Base-by-base conservation (phyloP, 2,888 invertebrate species). In the Leptinotarsa juncta region DNA sequence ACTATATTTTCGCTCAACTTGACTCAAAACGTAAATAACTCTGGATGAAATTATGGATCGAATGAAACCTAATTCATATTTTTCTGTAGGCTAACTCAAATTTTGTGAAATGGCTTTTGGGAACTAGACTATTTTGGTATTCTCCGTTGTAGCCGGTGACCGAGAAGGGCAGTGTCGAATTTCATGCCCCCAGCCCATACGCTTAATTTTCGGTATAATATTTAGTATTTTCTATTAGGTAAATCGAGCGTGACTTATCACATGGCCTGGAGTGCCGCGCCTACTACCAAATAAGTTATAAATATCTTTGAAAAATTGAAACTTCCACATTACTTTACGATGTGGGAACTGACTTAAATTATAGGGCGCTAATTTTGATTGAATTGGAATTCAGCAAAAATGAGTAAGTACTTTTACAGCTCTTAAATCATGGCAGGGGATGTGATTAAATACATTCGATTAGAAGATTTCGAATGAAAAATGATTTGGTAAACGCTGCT, bases 281-380 rank as follows among this genome's bases (percentile, higher is more conserved):
- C 84, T 83, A 81, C 84, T 82, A 79, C 83, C 83, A 84, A 87
- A 86, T 87, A 87, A 87, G 87, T 87, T 87, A 87, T 87, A 87
- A 86, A 86, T 87, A 84, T 62, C 62, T 62, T 62, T n/a, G 62
- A 16, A 62, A 62, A 62, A 62, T 62, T 62, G 62, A 86, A 85
- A 87, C 86, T 86, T 84, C 85, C 83, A 82, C 85, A 83, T 85
- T 86, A 86, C 84, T 87, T 87, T 87, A 87, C 85, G 87, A 87
- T 81, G 87, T 87, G 86, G 85, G 83, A 86, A 86, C 82, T 83
- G 81, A 81, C 79, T 80, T 82, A 83, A 85, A 86, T 86, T 86
- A 86, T 81, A 85, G 85, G 85, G 85, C 85, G 85, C 86, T 84
- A 82, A 85, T 85, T 84, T 83, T 83, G 81, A 82, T 80, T 74